phyloP scores from a whole-genome alignment of 2,888 invertebrate species.

The Odontocerum albicorne region DNA sequence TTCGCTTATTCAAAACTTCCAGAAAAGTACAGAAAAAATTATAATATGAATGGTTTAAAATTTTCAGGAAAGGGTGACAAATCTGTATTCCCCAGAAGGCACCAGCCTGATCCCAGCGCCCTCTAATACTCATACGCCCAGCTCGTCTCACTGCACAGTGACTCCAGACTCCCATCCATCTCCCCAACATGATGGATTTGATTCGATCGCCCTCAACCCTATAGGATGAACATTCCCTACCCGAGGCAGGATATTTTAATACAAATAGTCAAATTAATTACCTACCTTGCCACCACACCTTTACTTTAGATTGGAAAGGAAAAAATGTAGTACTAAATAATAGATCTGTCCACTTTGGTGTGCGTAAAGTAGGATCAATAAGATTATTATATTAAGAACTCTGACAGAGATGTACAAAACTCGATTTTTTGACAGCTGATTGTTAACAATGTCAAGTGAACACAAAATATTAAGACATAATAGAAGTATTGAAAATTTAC shows the following conservation, averaged over 20 bases:
- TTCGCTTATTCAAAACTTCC: no score
- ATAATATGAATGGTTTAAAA: background rate
- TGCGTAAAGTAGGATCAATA: conserved; percentile 14
- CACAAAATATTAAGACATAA: no score
- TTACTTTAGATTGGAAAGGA: conserved; percentile 3
- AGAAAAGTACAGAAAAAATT: background rate
- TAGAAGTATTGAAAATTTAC: no score
- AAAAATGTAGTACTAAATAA: conserved; percentile 7
- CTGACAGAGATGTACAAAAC: background rate
- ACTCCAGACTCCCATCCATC: conserved; percentile 55
- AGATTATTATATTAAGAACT: background rate
- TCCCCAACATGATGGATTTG: conserved; percentile 60
- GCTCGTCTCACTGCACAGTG: conserved; percentile 56
- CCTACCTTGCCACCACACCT: conserved; percentile 14
- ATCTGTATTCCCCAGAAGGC: conserved; percentile 67
- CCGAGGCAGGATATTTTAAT: conserved; percentile 2
- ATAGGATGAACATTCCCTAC: conserved; percentile 43
- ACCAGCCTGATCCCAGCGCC: conserved; percentile 68
- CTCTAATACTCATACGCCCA: conserved; percentile 54
- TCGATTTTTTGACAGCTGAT: no score
- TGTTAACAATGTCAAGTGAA: no score
- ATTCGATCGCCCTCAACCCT: conserved; percentile 58
- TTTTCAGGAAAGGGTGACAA: conserved; percentile 63
- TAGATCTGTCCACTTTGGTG: conserved; percentile 14
- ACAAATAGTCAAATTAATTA: conserved; percentile 19